Evolutionary conservation across 2,888 invertebrate genomes (phyloP), one percentile per base, ranked within the genome.

Genomic region (Patella depressa): DNA sequence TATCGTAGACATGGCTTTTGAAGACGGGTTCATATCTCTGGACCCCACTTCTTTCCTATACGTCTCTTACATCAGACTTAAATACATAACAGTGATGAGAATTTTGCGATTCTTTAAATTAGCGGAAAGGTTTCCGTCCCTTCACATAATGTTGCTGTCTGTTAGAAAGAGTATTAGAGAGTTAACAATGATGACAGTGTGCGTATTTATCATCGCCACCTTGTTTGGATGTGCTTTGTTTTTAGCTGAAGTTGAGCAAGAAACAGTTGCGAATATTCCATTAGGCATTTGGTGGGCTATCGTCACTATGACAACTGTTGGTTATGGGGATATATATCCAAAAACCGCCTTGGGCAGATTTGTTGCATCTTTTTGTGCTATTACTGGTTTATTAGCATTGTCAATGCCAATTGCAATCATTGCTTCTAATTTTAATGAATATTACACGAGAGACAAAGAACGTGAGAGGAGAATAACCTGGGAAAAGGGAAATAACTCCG

Each of bases 271-370:
- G 4, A 85, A 84, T 72, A 84, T 88, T 9, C 86, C 87, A 14
- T 79, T 82, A 9, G 82, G 82, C 34, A 83, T 88, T 9, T 88
- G 88, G 89, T 89, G 88, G 88, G 85, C 88, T 1, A 80, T 88
- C n/a, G 82, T 88, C 70, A 89, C 89, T 55, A 85, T 89, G 84
- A 88, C 88, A 45, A 88, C 89, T 1, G 87, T 89, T 9, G 89
- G 89, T 3, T 88, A 88, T 80, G 88, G 87, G 0, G 88, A 88
- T 75, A 81, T 82, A 69, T 80, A 80, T n/a, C 88, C 88, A 3
- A 80, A 78, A 15, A 82, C 84, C 1, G 71, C 75, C 4, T 24
- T 72, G 14, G 87, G 88, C 2, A 84, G 84, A 71, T 54, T 87
- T 3, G 80, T 88, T 1, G 87, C 86, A 1, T 80, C 84, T 1